Evolutionary conservation across 2,113 vertebrate genomes (phyloP).

Genomic region (Seriola dumerili): DNA sequence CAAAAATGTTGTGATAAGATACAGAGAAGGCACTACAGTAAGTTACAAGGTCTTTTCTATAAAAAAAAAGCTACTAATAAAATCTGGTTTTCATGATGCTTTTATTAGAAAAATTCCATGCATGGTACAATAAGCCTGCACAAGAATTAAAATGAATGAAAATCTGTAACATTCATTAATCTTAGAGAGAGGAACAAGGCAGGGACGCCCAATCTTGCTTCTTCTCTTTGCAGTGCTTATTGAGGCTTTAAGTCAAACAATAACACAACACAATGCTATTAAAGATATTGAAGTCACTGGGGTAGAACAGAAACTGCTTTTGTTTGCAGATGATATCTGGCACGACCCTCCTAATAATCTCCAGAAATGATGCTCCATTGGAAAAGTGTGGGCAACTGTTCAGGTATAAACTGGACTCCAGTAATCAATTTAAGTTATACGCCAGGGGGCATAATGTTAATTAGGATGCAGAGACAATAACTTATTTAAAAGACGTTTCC

Average conservation of each 20-base stretch:
- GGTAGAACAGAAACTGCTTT: neutral
- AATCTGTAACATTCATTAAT: neutral
- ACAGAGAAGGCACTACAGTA: neutral
- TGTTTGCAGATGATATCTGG: slow-evolving; percentile 1
- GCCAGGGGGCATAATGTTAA: neutral
- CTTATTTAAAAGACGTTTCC: neutral
- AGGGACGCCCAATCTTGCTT: neutral
- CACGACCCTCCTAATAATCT: neutral
- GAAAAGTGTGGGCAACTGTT: too few species aligned
- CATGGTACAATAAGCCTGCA: neutral
- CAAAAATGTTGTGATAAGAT: neutral
- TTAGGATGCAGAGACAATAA: neutral
- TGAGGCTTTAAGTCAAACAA: slow-evolving; percentile 17
- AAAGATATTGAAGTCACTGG: neutral
- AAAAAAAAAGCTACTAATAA: neutral
- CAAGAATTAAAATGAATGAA: slow-evolving; percentile 7
- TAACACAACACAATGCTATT: neutral
- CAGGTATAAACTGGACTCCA: neutral
- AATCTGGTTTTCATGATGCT: neutral
- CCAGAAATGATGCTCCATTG: neutral
- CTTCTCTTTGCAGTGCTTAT: neutral
- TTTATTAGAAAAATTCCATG: slow-evolving; percentile 7
- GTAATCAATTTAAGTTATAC: neutral
- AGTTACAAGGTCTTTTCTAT: neutral
- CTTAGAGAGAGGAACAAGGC: neutral